A percentile compares a stretch with the other conserved stretches of the same genome.
phyloP scores from a whole-genome alignment of 1,140 invertebrate genomes.

The Lucilia cuprina region DNA sequence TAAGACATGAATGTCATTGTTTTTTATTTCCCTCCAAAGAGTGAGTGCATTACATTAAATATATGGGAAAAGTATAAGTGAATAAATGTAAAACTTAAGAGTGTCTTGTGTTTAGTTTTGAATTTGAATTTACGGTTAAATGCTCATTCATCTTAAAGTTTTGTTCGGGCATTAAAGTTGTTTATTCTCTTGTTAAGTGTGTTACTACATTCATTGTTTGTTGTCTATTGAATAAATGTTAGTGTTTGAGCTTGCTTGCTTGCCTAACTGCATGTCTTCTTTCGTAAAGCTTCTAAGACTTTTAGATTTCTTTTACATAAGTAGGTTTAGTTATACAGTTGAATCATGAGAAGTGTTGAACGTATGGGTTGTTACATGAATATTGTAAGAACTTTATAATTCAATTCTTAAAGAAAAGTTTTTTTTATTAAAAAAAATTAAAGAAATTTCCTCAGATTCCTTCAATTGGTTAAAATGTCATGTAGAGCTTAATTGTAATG shows the following conservation, averaged over 20 bases:
- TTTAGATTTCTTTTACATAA: not conserved
- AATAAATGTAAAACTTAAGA: not conserved
- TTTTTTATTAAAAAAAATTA: no score
- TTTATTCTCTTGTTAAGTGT: not conserved
- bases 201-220: not conserved
- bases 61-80: not conserved
- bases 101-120: not conserved
- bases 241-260: not conserved
- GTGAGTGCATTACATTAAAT: not conserved
- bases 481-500: no score
- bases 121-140: not conserved
- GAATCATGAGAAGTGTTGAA: no score
- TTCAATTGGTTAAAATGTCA: no score
- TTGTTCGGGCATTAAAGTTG: not conserved
- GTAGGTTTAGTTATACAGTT: not conserved
- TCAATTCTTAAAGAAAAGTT: no score
- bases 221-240: not conserved
- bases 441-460: no score
- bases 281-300: not conserved
- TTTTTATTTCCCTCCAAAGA: no score
- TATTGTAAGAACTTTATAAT: no score
- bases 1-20: not conserved
- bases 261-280: not conserved
- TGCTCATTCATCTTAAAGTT: constrained; percentile 6
- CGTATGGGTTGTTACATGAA: not conserved